A percentile compares a stretch with the other conserved stretches of the same genome.
Evolutionary conservation across 2,113 vertebrate genomes (phyloP).

Genomic region (Vombatus ursinus): DNA sequence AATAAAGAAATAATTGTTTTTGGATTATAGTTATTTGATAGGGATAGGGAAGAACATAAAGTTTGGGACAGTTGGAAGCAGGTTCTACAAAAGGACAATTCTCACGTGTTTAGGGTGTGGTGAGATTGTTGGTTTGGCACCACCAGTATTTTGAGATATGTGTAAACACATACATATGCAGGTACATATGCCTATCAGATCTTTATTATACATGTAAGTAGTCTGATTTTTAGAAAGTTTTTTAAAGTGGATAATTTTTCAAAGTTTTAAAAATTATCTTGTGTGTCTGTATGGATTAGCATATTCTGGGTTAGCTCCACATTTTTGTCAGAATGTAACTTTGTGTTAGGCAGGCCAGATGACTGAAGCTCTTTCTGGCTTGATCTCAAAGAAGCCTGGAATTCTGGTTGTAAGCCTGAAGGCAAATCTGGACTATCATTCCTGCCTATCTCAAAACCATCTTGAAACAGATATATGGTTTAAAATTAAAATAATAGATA

Average conservation of each 20-base stretch:
- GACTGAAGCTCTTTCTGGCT: not conserved
- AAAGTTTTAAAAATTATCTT: not conserved
- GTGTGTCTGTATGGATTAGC: not conserved
- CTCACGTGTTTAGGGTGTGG: not conserved
- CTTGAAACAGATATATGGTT: not conserved
- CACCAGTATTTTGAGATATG: not conserved
- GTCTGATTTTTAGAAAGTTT: not conserved
- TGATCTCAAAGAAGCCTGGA: not conserved
- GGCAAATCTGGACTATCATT: not conserved
- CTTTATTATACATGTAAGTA: not conserved
- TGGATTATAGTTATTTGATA: not conserved
- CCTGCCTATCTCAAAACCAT: not conserved
- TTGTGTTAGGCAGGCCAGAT: not conserved
- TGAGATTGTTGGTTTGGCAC: not conserved
- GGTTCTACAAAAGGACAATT: not conserved
- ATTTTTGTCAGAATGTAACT: not conserved
- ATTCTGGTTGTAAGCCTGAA: not conserved
- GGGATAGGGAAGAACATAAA: not conserved
- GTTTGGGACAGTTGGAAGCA: not conserved
- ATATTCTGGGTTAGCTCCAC: not conserved
- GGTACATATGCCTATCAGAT: not conserved
- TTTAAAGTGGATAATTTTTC: not conserved
- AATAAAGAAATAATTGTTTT: not conserved
- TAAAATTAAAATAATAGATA: not conserved
- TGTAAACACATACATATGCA: not conserved